Base-by-base conservation (phyloP, 2,113 vertebrate species). In the Daphoenositta chrysoptera region DNA sequence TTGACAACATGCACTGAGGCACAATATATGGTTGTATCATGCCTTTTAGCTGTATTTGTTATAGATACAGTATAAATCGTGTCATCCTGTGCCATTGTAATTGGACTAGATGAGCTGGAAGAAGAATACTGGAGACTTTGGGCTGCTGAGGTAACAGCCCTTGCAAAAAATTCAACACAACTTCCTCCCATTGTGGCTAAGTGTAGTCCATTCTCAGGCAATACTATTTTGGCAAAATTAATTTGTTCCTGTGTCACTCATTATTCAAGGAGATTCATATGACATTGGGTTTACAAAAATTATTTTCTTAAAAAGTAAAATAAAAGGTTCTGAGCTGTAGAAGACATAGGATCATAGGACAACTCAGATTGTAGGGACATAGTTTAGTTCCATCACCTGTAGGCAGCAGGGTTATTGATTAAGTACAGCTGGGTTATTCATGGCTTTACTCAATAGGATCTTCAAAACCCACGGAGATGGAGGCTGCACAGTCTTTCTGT, bases 31-130 rank as follows among this genome's bases (percentile, higher is more conserved):
- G 40, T 11, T 60, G 21, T 53, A 30, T 6, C 48, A 19, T n/a
- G 50, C 1, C 24, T 70, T 51, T 90, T 56, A 81, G 23, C 23
- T 77, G 10, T 14, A 26, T 45, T 40, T 83, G 21, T 21, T 76
- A 13, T 16, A 40, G n/a, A 31, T 21, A 21, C 9, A 15, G 15
- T 39, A 1, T 15, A 77, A 1, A 1, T 31, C 1, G 1, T 57
- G 13, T 24, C 37, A 51, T 83, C 24, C 24, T 75, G n/a, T 57
- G 61, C 7, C 16, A 21, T 3, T 58, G 13, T 19, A 31, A 39
- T 15, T 65, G 54, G 68, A 45, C 20, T 51, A 51, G 39, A 72
- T 26, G 23, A 87, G 6, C 33, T 92, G 27, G 39, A 87, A 57
- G 15, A 51, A 51, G 24, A 89, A 8, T 15, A 31, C 23, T 64